phyloP scores from a whole-genome alignment of 2,113 vertebrate genomes.

The Taurulus bubalis region DNA sequence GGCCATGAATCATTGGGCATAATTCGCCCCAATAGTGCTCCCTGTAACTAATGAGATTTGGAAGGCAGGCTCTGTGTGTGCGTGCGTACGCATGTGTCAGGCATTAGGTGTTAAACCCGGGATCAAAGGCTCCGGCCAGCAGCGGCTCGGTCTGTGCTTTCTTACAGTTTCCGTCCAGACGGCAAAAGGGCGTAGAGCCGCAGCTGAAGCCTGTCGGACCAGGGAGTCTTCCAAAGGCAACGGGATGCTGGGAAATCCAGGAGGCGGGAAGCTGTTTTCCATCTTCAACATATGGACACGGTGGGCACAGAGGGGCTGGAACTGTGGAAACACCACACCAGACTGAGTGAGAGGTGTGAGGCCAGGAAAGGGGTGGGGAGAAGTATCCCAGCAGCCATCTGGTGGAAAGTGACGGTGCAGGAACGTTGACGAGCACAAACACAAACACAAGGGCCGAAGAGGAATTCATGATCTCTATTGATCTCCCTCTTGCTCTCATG shows the following conservation, averaged over 20 bases:
- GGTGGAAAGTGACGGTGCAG: constrained; percentile 9
- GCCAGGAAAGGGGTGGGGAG: constrained; percentile 6
- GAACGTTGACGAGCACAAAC: constrained; percentile 15
- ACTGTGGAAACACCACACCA: constrained; percentile 51
- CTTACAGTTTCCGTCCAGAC: constrained; percentile 70
- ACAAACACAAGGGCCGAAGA: not conserved
- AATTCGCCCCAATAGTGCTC: not conserved
- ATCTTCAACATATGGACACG: constrained; percentile 51
- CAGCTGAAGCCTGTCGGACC: constrained; percentile 42
- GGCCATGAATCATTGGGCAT: not conserved
- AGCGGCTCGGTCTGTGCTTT: constrained; percentile 43
- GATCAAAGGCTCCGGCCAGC: constrained; percentile 57
- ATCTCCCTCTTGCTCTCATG: not conserved
- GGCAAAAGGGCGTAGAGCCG: constrained; percentile 36
- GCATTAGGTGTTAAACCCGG: constrained; percentile 48
- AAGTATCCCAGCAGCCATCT: constrained; percentile 7
- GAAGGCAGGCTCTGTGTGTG: constrained; percentile 11
- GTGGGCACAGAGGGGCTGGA: constrained; percentile 22
- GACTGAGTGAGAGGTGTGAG: constrained; percentile 39
- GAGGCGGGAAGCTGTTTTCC: constrained; percentile 67
- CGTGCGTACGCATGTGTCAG: constrained; percentile 22
- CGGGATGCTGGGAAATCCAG: constrained; percentile 60
- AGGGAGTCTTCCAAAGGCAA: constrained; percentile 42
- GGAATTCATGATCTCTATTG: not conserved
- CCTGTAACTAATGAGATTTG: constrained; percentile 28